Conservation (phyloP, 2,888 invertebrate genomes). For the Thereva nobilitata region DNA sequence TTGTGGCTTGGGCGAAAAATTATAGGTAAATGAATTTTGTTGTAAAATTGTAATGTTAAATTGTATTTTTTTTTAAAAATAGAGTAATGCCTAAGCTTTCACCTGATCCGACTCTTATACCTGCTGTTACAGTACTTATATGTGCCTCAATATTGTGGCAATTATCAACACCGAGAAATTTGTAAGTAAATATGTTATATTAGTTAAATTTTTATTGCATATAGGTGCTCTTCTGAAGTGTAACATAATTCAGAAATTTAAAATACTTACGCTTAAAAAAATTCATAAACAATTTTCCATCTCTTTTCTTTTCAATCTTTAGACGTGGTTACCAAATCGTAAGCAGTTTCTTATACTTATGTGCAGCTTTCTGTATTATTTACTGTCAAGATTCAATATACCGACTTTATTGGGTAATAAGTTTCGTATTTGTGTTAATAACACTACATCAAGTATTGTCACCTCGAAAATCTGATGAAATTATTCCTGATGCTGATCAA, state of each 20-base stretch:
- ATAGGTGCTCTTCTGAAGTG: neutral
- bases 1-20: slow-evolving; percentile 80
- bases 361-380: slow-evolving; percentile 63
- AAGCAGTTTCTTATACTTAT: slow-evolving; percentile 58
- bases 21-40: slow-evolving; percentile 65
- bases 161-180: slow-evolving; percentile 66
- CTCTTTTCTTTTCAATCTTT: slow-evolving; percentile 19
- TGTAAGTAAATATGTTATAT: slow-evolving; percentile 60
- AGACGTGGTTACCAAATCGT: slow-evolving; percentile 45
- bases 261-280: neutral
- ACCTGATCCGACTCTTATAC: slow-evolving; percentile 67
- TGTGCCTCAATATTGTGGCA: slow-evolving; percentile 71
- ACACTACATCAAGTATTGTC: slow-evolving; percentile 63
- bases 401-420: slow-evolving; percentile 65
- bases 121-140: slow-evolving; percentile 63
- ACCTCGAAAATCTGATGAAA: slow-evolving; percentile 15
- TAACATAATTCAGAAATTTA: too few species aligned
- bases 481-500: neutral
- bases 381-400: slow-evolving; percentile 66
- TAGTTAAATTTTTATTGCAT: slow-evolving; percentile 1
- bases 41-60: too few species aligned
- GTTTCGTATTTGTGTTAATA: slow-evolving; percentile 62
- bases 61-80: too few species aligned
- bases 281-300: neutral
- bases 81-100: slow-evolving; percentile 43